Base-by-base conservation (phyloP, 2,113 vertebrate species). In the Corythaeola cristata region DNA sequence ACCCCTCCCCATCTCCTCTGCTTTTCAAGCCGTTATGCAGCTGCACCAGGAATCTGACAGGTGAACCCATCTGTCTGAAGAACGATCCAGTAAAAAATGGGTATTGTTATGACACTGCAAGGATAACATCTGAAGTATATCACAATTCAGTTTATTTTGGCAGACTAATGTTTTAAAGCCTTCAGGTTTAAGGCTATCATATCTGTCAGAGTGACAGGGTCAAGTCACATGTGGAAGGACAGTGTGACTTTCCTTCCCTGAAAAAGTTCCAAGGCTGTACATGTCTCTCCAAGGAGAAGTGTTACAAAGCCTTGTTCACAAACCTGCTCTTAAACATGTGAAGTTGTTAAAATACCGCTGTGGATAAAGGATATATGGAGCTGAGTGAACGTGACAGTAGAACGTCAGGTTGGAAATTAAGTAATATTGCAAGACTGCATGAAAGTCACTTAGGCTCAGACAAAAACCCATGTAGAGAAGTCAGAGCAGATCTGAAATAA, bases 161-260 rank as follows among this genome's bases (percentile, higher is more conserved):
- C 60, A 73, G 56, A 60, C 47, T 52, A 6, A 35, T 3, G 2
- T 66, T 92, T 74, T 62, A 53, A 69, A 84, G 37, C 45, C 84
- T 91, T 63, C 63, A 16, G 35, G 11, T 76, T 86, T 44, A 49
- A 89, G 50, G 84, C 76, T 74, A 49, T 47, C 12, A 11, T 24
- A 53, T 89, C 72, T 80, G 27, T 69, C 63, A 58, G 66, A 55
- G 75, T 84, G 67, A 84, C 75, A 88, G 58, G 69, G 50, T 52
- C 75, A 75, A 92, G 83, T 92, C 91, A 83, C 83, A 81, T 58
- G 79, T 55, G 66, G 88, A 93, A 94, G 52, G 66, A 30, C 85
- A 91, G 62, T 75, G 24, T 72, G 52, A 94, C 56, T 96, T 59
- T 89, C 77, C 85, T 95, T 88, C 66, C 81, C 56, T 47, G 85